These are phyloP conservation scores for Strongylocentrotus purpuratus DNA, from an alignment of 35 echinoderm and acorn worm genomes.

Conservation along the genomic window DNA sequence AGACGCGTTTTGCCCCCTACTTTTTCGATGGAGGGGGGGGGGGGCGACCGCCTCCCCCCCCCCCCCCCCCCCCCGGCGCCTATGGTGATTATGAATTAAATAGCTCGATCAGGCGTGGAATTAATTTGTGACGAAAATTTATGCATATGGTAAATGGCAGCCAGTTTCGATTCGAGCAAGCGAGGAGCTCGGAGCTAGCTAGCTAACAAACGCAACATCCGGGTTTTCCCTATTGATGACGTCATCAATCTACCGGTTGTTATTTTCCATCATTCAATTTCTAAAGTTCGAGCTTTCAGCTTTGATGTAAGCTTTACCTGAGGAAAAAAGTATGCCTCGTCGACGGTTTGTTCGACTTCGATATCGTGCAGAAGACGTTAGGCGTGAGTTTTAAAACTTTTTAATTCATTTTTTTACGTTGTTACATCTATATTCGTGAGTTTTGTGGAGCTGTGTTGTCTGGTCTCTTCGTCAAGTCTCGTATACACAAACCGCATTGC, in stretches of 20 bases:
- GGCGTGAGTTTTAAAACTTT: neutral
- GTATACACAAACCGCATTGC: neutral
- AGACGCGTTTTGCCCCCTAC: neutral
- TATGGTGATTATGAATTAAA: neutral
- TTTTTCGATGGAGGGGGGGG: neutral
- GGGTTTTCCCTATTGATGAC: neutral
- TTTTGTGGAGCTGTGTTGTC: neutral
- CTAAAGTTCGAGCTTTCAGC: neutral
- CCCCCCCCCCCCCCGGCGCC: neutral
- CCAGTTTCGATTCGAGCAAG: too few relatives aligned
- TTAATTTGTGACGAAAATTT: too few relatives aligned
- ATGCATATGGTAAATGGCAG: too few relatives aligned
- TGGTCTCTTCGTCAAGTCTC: neutral
- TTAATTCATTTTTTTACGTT: neutral
- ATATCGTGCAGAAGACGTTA: neutral
- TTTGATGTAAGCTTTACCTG: neutral
- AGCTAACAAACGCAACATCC: neutral
- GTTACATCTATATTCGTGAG: neutral
- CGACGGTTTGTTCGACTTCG: constrained; percentile 26
- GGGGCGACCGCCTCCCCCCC: neutral
- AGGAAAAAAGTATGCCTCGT: neutral
- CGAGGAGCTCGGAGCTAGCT: too few relatives aligned
- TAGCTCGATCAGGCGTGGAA: too few relatives aligned
- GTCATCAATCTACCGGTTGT: neutral
- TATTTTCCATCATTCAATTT: neutral